Base-by-base conservation (phyloP, 1,140 invertebrate species). In the Melanaphis sacchari region DNA sequence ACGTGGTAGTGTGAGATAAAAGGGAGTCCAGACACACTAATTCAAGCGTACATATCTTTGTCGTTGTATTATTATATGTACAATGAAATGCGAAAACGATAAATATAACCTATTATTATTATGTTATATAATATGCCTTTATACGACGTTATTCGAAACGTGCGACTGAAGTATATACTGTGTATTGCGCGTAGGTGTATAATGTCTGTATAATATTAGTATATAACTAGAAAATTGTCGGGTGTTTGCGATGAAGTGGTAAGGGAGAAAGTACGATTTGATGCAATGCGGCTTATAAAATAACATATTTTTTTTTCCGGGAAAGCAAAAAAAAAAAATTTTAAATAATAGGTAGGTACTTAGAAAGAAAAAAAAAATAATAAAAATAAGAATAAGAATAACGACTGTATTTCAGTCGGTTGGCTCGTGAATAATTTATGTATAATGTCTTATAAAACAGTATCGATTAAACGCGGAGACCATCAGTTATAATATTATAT, bases 341-440 rank as follows among this genome's bases (percentile, higher is more conserved):
- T 9, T 31, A 81, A 81, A 81, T 81, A 81, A 81, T 81, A 81
- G 76, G 76, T 38, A 38, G 76, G 76, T 81, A 81, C 36, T 81
- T 81, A 38, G 36, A 81, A 38, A 2, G 36, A 22, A 81, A 38
- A 38, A 22, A 38, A 81, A 81, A 38, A 81, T n/a, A 81, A 59
- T 7, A 54, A 54, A 8, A 59, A 59, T 59, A 59, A 66, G 9
- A 81, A 81, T 81, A 81, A 81, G 6, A 81, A 81, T 81, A 81
- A 81, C 36, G 76, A 38, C 76, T 24, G 22, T 38, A 38, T 81
- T 81, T 81, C 76, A 81, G 76, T 81, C 36, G 76, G 76, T 81
- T 81, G 76, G 38, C 76, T 81, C 76, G 76, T 81, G 76, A 81
- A 81, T 81, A 81, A 38, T 81, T 81, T 81, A 81, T 81, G 36